Percentiles rank a stretch among this genome's conserved stretches.
Conservation (phyloP, 2,113 vertebrate species). For the Hippoglossus stenolepis region DNA sequence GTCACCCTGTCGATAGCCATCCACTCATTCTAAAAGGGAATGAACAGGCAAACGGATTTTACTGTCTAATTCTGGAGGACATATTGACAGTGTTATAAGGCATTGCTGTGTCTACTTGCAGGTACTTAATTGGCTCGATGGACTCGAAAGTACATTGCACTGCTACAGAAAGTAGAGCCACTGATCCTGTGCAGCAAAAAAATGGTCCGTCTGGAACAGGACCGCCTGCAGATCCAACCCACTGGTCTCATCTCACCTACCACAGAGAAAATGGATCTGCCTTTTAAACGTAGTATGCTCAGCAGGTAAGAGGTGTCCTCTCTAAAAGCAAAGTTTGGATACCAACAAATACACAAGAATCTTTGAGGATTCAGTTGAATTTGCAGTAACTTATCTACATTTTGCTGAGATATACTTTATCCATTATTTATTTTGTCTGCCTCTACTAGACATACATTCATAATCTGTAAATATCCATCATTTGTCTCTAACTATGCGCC, state of each 20-base stretch:
- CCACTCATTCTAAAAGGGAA: background rate
- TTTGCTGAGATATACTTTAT: background rate
- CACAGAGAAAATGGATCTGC: background rate
- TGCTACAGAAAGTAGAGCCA: no score
- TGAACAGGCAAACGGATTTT: background rate
- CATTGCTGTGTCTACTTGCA: background rate
- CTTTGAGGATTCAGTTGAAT: background rate
- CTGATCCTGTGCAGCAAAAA: background rate
- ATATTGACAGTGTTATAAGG: background rate
- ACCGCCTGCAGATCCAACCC: background rate
- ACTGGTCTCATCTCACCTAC: background rate
- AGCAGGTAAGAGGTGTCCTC: background rate
- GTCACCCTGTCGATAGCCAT: background rate
- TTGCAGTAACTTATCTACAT: background rate
- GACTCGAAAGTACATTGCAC: background rate
- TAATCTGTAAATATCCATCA: background rate
- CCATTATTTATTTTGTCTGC: background rate
- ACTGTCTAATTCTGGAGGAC: background rate
- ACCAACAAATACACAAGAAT: background rate
- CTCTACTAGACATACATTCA: background rate
- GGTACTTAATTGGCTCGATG: no score
- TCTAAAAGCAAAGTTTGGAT: background rate
- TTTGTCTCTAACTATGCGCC: no score
- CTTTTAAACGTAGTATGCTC: background rate
- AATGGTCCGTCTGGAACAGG: background rate